These are phyloP conservation scores for Xylota segnis DNA, from an alignment of 2,888 invertebrate genomes.

Conservation along the genomic window DNA sequence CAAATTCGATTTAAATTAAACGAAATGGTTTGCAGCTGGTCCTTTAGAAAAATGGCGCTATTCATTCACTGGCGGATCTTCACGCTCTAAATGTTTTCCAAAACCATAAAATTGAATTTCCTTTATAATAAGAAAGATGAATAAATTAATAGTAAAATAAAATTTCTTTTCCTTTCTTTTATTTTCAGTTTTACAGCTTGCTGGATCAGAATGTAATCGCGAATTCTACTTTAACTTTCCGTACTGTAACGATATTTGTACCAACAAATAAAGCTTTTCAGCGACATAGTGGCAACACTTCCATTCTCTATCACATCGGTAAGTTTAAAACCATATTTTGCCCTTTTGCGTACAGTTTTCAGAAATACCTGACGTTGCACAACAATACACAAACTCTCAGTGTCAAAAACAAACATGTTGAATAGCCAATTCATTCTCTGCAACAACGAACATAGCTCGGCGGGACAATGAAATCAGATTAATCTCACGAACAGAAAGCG, in stretches of 20 bases:
- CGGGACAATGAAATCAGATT: slow-evolving; percentile 19
- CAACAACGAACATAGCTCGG: not conserved
- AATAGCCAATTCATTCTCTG: not conserved
- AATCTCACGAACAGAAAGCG: slow-evolving; percentile 9
- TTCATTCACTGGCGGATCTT: not conserved
- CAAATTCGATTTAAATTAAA: slow-evolving; percentile 58
- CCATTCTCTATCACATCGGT: slow-evolving; percentile 93
- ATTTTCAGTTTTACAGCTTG: slow-evolving; percentile 91
- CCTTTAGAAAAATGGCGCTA: slow-evolving; percentile 32
- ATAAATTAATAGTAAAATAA: not conserved
- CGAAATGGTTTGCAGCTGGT: slow-evolving; percentile 25
- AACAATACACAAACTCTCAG: slow-evolving; percentile 34
- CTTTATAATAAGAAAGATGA: not conserved
- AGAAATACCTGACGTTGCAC: not conserved
- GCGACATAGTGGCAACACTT: slow-evolving; percentile 87
- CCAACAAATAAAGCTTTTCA: slow-evolving; percentile 95
- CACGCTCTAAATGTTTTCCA: not conserved
- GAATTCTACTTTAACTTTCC: slow-evolving; percentile 89
- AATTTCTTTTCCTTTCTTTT: slow-evolving; percentile 77
- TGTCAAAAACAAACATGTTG: slow-evolving; percentile 44
- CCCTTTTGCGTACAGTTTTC: not conserved
- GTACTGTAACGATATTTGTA: slow-evolving; percentile 94
- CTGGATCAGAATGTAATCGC: slow-evolving; percentile 90
- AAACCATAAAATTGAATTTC: not conserved
- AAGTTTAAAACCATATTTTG: slow-evolving; percentile 84